Evolutionary conservation across 2,888 invertebrate species (phyloP).

Genomic region (Lissonota sp.): DNA sequence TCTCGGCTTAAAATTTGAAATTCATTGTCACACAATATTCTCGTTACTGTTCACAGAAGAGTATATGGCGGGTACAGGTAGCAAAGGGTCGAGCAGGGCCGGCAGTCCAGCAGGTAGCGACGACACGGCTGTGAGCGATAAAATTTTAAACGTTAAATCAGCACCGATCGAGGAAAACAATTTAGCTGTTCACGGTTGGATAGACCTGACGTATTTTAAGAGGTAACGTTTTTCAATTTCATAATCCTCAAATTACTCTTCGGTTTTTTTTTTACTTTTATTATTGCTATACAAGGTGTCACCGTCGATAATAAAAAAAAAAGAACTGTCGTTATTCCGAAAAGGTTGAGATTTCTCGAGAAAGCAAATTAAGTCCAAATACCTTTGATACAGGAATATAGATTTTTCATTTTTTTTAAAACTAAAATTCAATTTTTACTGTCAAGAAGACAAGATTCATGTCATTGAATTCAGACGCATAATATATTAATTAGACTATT

Average conservation of each 20-base stretch:
- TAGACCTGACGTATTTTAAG: constrained; percentile 89
- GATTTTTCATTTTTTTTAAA: too few relatives aligned
- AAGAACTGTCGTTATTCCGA: too few relatives aligned
- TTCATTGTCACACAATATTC: neutral
- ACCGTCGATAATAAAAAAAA: too few relatives aligned
- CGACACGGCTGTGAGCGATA: constrained; percentile 80
- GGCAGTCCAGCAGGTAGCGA: constrained; percentile 85
- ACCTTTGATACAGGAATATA: too few relatives aligned
- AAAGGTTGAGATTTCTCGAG: too few relatives aligned
- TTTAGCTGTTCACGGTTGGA: constrained; percentile 85
- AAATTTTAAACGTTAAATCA: constrained; percentile 71
- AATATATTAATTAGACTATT: too few relatives aligned
- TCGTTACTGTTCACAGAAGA: constrained; percentile 77
- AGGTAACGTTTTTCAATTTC: constrained; percentile 83
- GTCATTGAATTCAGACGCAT: too few relatives aligned
- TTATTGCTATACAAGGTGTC: too few relatives aligned
- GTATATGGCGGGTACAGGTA: constrained; percentile 81
- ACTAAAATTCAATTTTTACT: too few relatives aligned
- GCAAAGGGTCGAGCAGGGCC: constrained; percentile 83
- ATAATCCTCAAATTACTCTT: neutral
- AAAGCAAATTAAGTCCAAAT: too few relatives aligned
- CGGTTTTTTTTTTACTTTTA: neutral
- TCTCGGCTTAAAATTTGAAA: constrained; percentile 12
- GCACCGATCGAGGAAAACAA: constrained; percentile 77
- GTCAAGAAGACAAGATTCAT: too few relatives aligned